phyloP scores from a whole-genome alignment of 1,140 invertebrate species.

The Zaprionus kolodkinae region DNA sequence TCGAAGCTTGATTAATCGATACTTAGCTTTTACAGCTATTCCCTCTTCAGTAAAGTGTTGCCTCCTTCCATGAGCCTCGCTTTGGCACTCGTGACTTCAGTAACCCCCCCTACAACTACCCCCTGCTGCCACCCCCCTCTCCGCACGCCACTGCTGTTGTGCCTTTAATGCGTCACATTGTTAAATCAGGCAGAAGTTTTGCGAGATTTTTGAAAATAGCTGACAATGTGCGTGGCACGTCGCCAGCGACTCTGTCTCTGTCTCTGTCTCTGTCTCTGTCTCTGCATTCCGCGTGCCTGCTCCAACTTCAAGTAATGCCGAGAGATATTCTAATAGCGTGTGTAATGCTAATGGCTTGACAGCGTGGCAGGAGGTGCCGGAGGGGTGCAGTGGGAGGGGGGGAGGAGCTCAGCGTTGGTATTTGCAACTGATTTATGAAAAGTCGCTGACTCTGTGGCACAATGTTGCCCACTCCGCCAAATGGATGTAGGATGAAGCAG shows the following conservation, averaged over 20 bases:
- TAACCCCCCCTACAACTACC: background rate
- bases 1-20: no score
- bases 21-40: conserved; percentile 16
- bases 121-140: background rate
- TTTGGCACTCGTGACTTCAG: no score
- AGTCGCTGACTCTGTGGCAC: conserved; percentile 12
- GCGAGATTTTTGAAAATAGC: conserved; percentile 69
- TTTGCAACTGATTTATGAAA: conserved; percentile 62
- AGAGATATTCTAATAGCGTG: conserved; percentile 74
- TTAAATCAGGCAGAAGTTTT: conserved; percentile 76
- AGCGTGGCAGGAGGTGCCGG: background rate
- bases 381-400: background rate
- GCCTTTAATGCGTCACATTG: conserved; percentile 57
- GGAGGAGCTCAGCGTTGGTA: conserved; percentile 14
- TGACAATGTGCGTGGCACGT: conserved; percentile 46
- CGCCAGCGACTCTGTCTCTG: background rate
- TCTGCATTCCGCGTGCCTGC: conserved; percentile 25
- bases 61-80: conserved; percentile 21
- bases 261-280: background rate
- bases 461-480: background rate
- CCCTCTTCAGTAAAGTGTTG: background rate
- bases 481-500: no score
- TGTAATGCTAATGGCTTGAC: conserved; percentile 66
- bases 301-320: conserved; percentile 52
- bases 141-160: conserved; percentile 5